These are phyloP conservation scores for Corythornis madagascariensis DNA, from an alignment of 2,113 vertebrate genomes.

Conservation along the genomic window DNA sequence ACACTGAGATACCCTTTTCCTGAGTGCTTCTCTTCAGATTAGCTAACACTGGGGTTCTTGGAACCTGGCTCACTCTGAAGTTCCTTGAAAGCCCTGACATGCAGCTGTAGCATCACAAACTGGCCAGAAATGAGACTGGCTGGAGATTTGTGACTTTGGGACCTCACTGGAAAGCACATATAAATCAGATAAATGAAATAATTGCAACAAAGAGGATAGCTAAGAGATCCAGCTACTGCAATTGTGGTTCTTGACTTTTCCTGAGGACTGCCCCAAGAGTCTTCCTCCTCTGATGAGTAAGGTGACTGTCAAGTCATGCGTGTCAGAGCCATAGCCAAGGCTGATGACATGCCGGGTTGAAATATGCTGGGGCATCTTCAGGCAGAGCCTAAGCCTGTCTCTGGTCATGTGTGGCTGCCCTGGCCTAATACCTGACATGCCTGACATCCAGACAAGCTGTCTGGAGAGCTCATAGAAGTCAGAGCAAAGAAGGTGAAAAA, in stretches of 20 bases:
- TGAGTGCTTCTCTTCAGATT: neutral
- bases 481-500: neutral
- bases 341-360: neutral
- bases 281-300: neutral
- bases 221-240: neutral
- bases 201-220: neutral
- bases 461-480: neutral
- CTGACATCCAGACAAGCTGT: neutral
- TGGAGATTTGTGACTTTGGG: neutral
- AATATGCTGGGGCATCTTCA: accelerated
- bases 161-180: neutral
- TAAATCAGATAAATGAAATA: neutral
- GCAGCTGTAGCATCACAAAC: neutral
- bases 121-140: neutral
- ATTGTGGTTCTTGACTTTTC: neutral
- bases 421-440: neutral
- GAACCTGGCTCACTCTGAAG: accelerated
- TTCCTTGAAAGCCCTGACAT: neutral
- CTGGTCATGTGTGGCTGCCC: neutral
- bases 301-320: neutral
- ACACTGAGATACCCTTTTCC: neutral
- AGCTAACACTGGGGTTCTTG: neutral
- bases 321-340: neutral
- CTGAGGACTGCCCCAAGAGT: neutral
- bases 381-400: neutral